Conservation (phyloP, 2,113 vertebrate species). For the pig (Sus scrofa) region DNA sequence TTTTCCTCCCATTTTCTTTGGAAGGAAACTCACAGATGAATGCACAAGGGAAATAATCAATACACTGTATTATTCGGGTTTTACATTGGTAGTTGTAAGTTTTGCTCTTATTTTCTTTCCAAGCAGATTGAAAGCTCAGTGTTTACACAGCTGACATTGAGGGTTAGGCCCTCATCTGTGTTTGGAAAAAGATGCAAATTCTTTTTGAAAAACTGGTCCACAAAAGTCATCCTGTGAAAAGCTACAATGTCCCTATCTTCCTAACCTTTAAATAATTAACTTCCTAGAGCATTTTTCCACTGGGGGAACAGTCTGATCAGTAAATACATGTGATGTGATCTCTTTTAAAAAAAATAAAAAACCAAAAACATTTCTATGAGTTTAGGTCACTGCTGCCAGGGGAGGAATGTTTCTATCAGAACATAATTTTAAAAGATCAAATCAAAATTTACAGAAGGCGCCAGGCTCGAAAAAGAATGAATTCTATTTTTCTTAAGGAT, state of each 20-base stretch:
- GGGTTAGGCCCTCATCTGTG: conserved; percentile 73
- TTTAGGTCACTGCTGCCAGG: not conserved
- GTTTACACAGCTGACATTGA: conserved; percentile 88
- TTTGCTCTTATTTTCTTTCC: conserved; percentile 81
- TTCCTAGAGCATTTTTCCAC: conserved; percentile 54
- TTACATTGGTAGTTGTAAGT: conserved; percentile 71
- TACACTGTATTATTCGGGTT: conserved; percentile 76
- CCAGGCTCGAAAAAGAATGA: not conserved
- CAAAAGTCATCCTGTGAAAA: conserved; percentile 72
- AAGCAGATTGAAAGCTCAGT: conserved; percentile 74
- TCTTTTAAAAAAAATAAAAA: conserved; percentile 28
- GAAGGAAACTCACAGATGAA: conserved; percentile 66
- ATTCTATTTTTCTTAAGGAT: not conserved
- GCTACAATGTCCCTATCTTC: conserved; percentile 58
- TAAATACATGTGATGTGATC: not conserved
- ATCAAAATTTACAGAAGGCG: not conserved
- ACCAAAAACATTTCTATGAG: not conserved
- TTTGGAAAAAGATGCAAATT: conserved; percentile 84
- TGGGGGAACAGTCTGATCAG: not conserved
- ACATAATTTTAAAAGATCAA: conserved; percentile 29
- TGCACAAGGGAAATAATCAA: conserved; percentile 67
- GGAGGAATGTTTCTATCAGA: not conserved
- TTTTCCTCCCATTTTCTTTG: conserved; percentile 41
- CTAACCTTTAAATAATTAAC: conserved; percentile 73
- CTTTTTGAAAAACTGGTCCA: conserved; percentile 54